Conservation (phyloP, 2,113 vertebrate species). For the Lophius piscatorius region DNA sequence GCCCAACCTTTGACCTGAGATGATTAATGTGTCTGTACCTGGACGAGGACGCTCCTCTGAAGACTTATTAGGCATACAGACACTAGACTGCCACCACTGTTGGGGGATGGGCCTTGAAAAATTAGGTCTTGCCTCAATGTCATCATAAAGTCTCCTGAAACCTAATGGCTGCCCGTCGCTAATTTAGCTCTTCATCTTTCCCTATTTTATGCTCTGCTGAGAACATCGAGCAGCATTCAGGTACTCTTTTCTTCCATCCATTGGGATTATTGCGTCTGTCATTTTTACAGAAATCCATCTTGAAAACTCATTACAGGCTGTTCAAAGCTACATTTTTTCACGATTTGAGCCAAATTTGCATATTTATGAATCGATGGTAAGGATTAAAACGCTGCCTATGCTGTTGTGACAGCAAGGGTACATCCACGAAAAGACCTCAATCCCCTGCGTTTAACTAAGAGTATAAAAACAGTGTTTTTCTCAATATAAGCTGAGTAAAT, state of each 20-base stretch:
- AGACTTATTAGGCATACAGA: slow-evolving; percentile 60
- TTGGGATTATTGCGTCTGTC: slow-evolving; percentile 15
- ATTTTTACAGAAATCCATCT: too few species aligned
- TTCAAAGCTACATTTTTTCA: too few species aligned
- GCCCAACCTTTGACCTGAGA: slow-evolving; percentile 50
- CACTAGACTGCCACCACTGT: slow-evolving; percentile 32
- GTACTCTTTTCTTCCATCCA: slow-evolving; percentile 10
- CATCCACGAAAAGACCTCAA: too few species aligned
- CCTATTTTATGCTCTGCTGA: slow-evolving; percentile 12
- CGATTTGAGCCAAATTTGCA: too few species aligned
- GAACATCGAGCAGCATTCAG: background rate
- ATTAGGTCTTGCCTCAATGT: slow-evolving; percentile 41
- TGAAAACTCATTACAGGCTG: too few species aligned
- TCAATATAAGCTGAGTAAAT: too few species aligned
- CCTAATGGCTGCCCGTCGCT: background rate
- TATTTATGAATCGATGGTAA: too few species aligned
- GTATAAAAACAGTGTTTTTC: too few species aligned
- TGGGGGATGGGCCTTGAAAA: slow-evolving; percentile 57
- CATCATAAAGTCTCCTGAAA: slow-evolving; percentile 18
- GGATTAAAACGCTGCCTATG: too few species aligned
- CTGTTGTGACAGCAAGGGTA: too few species aligned
- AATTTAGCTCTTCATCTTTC: slow-evolving; percentile 3
- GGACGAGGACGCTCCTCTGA: slow-evolving; percentile 33
- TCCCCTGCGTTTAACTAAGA: too few species aligned
- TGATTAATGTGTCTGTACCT: slow-evolving; percentile 67